phyloP scores from a whole-genome alignment of 2,797 vertebrate species.

The Phaenicophaeus curvirostris region DNA sequence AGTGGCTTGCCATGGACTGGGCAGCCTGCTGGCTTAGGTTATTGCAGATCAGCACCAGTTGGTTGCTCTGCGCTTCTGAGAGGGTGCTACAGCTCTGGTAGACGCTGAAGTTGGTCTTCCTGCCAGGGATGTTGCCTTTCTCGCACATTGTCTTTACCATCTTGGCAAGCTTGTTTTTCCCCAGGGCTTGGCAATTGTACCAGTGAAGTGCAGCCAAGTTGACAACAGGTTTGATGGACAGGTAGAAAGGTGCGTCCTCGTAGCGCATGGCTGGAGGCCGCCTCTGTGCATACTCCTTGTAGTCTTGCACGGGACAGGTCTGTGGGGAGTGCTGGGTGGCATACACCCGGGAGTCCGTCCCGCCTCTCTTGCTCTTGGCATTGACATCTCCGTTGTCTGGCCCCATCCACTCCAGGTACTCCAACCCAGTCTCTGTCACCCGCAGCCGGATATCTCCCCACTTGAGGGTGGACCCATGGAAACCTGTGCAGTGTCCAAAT shows the following conservation, averaged over 20 bases:
- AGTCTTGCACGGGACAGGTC: constrained; percentile 86
- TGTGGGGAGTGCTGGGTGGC: constrained; percentile 84
- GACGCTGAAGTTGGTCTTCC: constrained; percentile 87
- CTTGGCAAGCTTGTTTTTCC: constrained; percentile 88
- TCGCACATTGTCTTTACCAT: constrained; percentile 90
- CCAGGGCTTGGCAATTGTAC: constrained; percentile 87
- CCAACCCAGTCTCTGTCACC: constrained; percentile 81
- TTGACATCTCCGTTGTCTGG: constrained; percentile 79
- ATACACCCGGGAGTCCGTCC: constrained; percentile 82
- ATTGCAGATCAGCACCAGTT: constrained; percentile 86
- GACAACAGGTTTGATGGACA: constrained; percentile 86
- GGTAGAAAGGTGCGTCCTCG: constrained; percentile 83
- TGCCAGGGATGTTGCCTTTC: constrained; percentile 86
- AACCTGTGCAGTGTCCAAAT: constrained; percentile 85
- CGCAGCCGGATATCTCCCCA: constrained; percentile 85
- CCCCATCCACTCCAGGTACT: constrained; percentile 87
- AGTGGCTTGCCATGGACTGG: constrained; percentile 80
- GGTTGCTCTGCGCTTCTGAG: constrained; percentile 87
- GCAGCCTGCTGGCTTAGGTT: constrained; percentile 85
- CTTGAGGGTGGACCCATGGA: constrained; percentile 84
- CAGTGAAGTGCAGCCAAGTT: constrained; percentile 85
- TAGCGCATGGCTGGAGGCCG: constrained; percentile 86
- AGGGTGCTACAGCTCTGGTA: constrained; percentile 87
- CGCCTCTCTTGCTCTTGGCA: constrained; percentile 79
- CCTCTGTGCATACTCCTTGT: constrained; percentile 85